phyloP scores from a whole-genome alignment of 2,888 invertebrate genomes.

The Ctena decussata region DNA sequence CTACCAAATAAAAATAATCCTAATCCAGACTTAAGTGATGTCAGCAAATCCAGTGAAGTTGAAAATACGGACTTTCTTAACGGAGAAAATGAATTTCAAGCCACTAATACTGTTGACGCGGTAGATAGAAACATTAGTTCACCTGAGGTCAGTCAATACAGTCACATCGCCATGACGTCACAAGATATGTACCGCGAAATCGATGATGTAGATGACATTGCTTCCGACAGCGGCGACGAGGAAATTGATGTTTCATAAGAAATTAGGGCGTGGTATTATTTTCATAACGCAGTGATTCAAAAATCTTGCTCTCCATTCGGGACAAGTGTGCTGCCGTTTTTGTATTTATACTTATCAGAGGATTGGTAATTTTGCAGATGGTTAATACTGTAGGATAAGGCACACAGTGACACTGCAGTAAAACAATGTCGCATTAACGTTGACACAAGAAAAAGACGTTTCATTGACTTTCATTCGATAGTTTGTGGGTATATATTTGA shows the following conservation, averaged over 20 bases:
- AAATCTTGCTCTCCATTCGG: too few relatives aligned
- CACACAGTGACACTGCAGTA: too few relatives aligned
- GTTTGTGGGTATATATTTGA: too few relatives aligned
- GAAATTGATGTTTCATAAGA: conserved; percentile 81
- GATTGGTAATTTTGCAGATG: too few relatives aligned
- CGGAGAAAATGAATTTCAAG: conserved; percentile 41
- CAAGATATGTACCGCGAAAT: conserved; percentile 59
- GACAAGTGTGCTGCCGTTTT: too few relatives aligned
- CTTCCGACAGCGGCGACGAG: conserved; percentile 80
- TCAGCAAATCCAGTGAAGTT: conserved; percentile 66
- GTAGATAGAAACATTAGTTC: conserved; percentile 51
- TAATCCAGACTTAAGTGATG: conserved; percentile 96
- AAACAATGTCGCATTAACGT: too few relatives aligned
- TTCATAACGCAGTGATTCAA: too few relatives aligned
- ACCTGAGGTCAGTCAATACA: conserved; percentile 47
- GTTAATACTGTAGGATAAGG: too few relatives aligned
- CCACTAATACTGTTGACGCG: conserved; percentile 23
- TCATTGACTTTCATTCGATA: too few relatives aligned
- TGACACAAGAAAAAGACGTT: too few relatives aligned
- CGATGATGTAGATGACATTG: conserved; percentile 65
- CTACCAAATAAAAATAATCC: conserved; percentile 98
- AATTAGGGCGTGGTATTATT: too few relatives aligned
- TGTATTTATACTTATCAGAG: too few relatives aligned
- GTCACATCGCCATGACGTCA: conserved; percentile 57
- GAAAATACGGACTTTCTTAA: conserved; percentile 60